Evolutionary conservation across 2,888 invertebrate genomes (phyloP).

Genomic region (Drosophila antonietae): DNA sequence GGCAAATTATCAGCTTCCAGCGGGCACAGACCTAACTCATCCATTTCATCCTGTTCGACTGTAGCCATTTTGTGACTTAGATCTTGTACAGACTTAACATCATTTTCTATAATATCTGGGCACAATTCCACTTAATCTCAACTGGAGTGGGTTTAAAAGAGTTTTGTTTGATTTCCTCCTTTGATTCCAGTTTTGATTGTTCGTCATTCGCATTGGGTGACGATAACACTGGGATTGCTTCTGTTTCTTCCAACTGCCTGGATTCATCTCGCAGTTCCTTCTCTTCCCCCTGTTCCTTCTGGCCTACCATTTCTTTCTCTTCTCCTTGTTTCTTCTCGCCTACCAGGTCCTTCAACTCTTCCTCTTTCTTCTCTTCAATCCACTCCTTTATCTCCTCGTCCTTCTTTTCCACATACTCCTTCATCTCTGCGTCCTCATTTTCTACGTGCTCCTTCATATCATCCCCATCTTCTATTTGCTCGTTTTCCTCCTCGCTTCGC

Average conservation of each 20-base stretch:
- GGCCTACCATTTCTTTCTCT: no score
- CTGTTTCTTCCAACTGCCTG: background rate
- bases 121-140: background rate
- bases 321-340: no score
- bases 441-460: background rate
- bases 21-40: constrained; percentile 68
- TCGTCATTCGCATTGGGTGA: background rate
- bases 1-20: constrained; percentile 31
- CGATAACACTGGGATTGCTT: background rate
- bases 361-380: no score
- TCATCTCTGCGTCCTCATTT: background rate
- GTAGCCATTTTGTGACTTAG: background rate
- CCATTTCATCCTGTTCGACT: constrained; percentile 34
- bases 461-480: background rate
- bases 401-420: background rate
- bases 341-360: no score
- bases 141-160: background rate
- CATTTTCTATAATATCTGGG: background rate
- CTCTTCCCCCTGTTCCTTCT: background rate
- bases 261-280: background rate
- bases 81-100: background rate
- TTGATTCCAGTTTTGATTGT: background rate
- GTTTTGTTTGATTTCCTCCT: background rate
- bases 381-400: background rate
- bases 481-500: background rate